Percentiles rank a stretch among this genome's conserved stretches.
Conservation (phyloP, 2,113 vertebrate species). For the Zeus faber region DNA sequence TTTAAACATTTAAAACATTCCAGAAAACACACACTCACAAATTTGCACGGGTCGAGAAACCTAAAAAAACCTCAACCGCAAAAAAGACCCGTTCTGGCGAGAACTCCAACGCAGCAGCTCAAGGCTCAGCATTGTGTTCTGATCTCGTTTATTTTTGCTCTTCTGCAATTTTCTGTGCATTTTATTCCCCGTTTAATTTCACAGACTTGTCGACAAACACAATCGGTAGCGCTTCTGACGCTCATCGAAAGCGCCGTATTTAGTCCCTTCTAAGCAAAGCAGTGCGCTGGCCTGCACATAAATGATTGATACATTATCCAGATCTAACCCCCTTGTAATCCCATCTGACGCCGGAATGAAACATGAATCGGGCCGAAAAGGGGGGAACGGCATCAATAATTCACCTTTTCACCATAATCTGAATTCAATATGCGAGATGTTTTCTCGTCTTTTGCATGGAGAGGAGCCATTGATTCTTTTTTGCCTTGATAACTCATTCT, state of each 20-base stretch:
- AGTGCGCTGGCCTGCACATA: slow-evolving; percentile 52
- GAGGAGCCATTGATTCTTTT: slow-evolving; percentile 61
- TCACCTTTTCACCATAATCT: slow-evolving; percentile 57
- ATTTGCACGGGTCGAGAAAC: no score
- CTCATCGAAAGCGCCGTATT: slow-evolving; percentile 39
- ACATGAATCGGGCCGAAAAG: slow-evolving; percentile 42
- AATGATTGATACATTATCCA: slow-evolving; percentile 64
- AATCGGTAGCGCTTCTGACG: slow-evolving; percentile 1
- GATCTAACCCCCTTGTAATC: slow-evolving; percentile 56
- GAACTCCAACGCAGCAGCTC: no score
- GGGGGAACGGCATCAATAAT: slow-evolving; percentile 65
- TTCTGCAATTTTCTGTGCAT: no score
- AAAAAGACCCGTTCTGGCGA: no score
- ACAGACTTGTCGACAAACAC: slow-evolving; percentile 13
- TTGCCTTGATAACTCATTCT: slow-evolving; percentile 59
- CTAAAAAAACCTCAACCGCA: no score
- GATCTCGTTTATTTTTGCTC: no score
- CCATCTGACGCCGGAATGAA: slow-evolving; percentile 31
- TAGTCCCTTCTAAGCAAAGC: slow-evolving; percentile 54
- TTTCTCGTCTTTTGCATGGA: slow-evolving; percentile 49
- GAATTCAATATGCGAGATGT: slow-evolving; percentile 62
- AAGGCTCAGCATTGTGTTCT: no score
- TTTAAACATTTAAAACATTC: no score
- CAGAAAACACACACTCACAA: no score
- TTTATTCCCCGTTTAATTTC: no score